Percentiles rank a stretch among this genome's conserved stretches.
Evolutionary conservation across 2,113 vertebrate genomes (phyloP).

Genomic region (Chiloscyllium plagiosum): DNA sequence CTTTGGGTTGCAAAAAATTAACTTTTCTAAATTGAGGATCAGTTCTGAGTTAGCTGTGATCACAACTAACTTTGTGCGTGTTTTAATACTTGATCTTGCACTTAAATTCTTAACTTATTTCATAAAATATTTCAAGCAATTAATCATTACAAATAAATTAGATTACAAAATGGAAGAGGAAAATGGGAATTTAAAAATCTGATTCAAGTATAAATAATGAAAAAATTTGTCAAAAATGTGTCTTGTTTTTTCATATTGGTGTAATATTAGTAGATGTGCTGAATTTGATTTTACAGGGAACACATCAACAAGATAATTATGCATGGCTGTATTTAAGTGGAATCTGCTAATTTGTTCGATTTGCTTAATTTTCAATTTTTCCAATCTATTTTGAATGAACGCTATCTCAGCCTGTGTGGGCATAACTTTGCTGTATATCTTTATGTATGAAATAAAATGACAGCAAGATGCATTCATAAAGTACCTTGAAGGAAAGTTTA

Average conservation of each 20-base stretch:
- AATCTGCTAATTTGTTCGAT: not conserved
- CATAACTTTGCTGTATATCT: not conserved
- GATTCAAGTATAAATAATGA: not conserved
- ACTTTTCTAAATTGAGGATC: not conserved
- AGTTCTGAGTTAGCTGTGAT: not conserved
- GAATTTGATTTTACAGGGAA: not conserved
- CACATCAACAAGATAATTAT: not conserved
- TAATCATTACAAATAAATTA: not conserved
- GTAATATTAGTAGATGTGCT: not conserved
- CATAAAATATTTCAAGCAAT: not conserved
- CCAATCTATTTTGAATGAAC: not conserved
- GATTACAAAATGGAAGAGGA: not conserved
- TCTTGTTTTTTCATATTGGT: not conserved
- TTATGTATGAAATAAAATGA: not conserved
- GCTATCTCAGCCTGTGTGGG: not conserved
- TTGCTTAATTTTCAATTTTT: not conserved
- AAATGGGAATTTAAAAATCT: not conserved
- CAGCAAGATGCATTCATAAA: not conserved
- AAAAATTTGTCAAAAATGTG: not conserved
- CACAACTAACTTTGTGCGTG: not conserved
- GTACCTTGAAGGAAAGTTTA: not conserved
- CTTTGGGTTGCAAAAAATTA: not conserved
- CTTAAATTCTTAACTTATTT: not conserved
- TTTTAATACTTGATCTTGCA: not conserved
- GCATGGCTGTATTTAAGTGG: not conserved